Conservation (phyloP, 2,888 invertebrate genomes). For the Cheilosia soror region DNA sequence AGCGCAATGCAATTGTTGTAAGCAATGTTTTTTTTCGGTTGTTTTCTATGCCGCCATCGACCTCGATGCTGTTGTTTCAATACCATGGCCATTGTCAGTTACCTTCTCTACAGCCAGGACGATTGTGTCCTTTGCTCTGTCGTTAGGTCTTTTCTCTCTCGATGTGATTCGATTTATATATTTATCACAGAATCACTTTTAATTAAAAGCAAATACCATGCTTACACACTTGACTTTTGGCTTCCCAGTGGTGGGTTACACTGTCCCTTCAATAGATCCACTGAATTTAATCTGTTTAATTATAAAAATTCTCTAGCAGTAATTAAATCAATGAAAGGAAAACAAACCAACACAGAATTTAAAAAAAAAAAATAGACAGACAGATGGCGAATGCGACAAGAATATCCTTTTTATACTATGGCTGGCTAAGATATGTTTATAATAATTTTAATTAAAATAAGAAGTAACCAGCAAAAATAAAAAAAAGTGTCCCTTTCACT, state of each 20-base stretch:
- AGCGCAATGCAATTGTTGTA: constrained; percentile 52
- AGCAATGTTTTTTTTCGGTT: constrained; percentile 69
- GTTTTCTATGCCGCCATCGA: constrained; percentile 42
- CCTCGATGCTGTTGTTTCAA: constrained; percentile 7
- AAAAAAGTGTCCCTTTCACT: neutral
- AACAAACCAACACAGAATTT: constrained; percentile 9
- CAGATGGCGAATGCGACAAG: neutral
- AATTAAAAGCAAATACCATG: constrained; percentile 74
- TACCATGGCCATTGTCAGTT: neutral
- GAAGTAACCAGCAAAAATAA: constrained; percentile 20
- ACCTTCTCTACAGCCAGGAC: neutral
- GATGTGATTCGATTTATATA: constrained; percentile 64
- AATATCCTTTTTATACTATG: neutral
- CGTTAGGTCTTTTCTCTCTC: constrained; percentile 40
- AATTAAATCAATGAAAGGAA: constrained; percentile 54
- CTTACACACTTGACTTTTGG: constrained; percentile 51
- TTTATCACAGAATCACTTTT: constrained; percentile 65
- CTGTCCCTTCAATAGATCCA: neutral
- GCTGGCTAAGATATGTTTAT: constrained; percentile 11
- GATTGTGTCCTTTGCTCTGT: neutral
- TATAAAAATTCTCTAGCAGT: constrained; percentile 60
- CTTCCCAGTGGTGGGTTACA: neutral
- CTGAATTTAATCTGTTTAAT: constrained; percentile 44
- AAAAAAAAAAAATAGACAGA: constrained; percentile 8
- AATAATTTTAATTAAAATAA: constrained; percentile 66